Base-by-base conservation (phyloP, 2,888 invertebrate genomes). In the Aphodius sticticus region DNA sequence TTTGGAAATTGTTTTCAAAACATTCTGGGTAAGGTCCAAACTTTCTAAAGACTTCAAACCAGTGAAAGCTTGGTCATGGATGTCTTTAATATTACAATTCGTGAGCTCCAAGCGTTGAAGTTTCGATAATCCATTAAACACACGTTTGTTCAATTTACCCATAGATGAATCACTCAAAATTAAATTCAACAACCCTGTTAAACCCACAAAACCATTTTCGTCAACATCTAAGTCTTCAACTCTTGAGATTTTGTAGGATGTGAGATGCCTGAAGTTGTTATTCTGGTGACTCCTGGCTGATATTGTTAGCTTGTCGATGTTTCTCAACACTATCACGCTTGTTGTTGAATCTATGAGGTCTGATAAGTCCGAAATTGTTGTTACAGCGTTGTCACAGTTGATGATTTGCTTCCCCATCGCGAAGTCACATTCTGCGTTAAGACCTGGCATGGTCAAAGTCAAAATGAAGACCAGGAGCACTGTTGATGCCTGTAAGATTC, bases 1-100 rank as follows among this genome's bases (percentile, higher is more conserved):
- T 4, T 79, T 35, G 5, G 81, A 77, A 69, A 84, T 79, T 0
- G 76, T 37, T 71, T 81, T 81, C 26, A 85, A 82, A 35, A 81
- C 81, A 76, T 85, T 85, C 36, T 83, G 81, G 6, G 82, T 82
- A 36, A 85, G 35, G 69, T 85, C 84, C 36, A 85, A 78, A 15
- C 81, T 83, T 76, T 82, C 79, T 77, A 85, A 77, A 36, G 80
- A 80, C 9, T 14, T 37, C 6, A 85, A 72, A 0, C 81, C 81
- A 14, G 78, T 78, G 35, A 85, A 84, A 16, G 82, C 82, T 15
- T 79, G 82, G 12, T 77, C 72, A 37, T 82, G 79, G n/a, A 84
- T 69, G 7, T 70, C 69, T 12, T 80, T 77, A 7, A 84, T 82
- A 36, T 80, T 81, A 69, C 84, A 83, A 74, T 83, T 83, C 36